Base-by-base conservation (phyloP, 1,140 invertebrate genomes). In the Ceratosolen fusciceps region DNA sequence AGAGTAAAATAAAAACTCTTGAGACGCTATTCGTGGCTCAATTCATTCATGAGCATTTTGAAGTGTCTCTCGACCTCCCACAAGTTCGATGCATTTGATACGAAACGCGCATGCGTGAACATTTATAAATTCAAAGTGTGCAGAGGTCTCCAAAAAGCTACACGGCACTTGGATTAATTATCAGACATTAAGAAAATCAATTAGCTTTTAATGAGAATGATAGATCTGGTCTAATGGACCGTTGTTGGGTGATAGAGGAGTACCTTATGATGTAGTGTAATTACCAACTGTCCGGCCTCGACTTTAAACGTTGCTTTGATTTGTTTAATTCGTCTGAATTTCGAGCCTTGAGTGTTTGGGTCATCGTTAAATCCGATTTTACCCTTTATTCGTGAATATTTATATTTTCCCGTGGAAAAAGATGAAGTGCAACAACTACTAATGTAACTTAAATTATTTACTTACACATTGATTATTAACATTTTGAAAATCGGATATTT, bases 111-210 rank as follows among this genome's bases (percentile, higher is more conserved):
- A 16, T 16, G 26, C 26, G 26, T 16, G 12, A 43, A 43, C 39
- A 5, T 7, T 12, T 43, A 43, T 43, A n/a, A n/a, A 43, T 43
- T 43, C 39, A 12, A 7, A 43, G 5, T 43, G 39, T 43, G 12
- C 39, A 43, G 12, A 7, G 39, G 39, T 43, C 39, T 12, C 12
- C 49, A 52, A 54, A 72, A 29, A 49, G 14, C 31, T 24, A n/a
- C 37, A 9, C 54, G 56, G 14, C 34, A 62, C 56, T 62, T 34
- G 47, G 60, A 84, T 82, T 84, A 83, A 84, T 86, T 83, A 78
- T n/a, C 74, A 84, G 76, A 84, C 86, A 85, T 85, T 86, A 82
- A 80, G 80, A 84, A 84, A 86, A 85, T 84, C 79, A 37, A 82
- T 85, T 83, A 83, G 83, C 85, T 87, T 85, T 83, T 43, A 60